phyloP scores from a whole-genome alignment of 1,140 invertebrate species.

The Eupristina koningsbergeri region DNA sequence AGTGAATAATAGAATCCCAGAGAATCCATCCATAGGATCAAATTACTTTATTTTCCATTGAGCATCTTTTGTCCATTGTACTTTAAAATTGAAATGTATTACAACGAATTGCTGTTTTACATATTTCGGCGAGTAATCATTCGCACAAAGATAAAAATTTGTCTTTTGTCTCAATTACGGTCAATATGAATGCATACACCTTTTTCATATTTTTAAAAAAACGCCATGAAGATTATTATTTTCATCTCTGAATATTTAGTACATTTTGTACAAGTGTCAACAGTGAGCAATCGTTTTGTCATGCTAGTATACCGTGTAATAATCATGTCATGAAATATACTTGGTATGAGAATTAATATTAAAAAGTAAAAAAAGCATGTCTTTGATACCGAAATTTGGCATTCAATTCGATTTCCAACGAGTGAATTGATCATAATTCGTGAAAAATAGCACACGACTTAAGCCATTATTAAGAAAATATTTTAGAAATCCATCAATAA shows the following conservation, averaged over 20 bases:
- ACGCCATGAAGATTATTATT: not conserved
- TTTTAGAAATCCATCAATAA: not conserved
- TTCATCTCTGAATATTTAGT: no score
- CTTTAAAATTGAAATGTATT: not conserved
- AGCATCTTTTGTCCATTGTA: not conserved
- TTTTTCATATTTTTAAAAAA: not conserved
- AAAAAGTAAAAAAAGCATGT: no score
- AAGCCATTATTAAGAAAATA: no score
- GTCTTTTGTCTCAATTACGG: not conserved
- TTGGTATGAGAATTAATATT: no score
- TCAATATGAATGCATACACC: not conserved
- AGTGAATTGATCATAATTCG: no score
- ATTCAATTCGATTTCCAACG: no score
- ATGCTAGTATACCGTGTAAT: no score
- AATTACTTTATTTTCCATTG: not conserved
- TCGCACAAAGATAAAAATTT: constrained; percentile 8
- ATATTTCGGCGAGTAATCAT: not conserved
- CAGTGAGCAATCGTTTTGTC: no score
- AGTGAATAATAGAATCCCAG: not conserved
- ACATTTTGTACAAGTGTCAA: no score
- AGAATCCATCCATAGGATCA: not conserved
- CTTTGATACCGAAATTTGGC: no score
- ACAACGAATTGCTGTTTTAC: not conserved
- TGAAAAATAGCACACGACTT: no score
- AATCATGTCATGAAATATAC: no score